A percentile compares a stretch with the other conserved stretches of the same genome.
Evolutionary conservation across 1,140 invertebrate genomes (phyloP).

Genomic region (Neoseiulus cucumeris): DNA sequence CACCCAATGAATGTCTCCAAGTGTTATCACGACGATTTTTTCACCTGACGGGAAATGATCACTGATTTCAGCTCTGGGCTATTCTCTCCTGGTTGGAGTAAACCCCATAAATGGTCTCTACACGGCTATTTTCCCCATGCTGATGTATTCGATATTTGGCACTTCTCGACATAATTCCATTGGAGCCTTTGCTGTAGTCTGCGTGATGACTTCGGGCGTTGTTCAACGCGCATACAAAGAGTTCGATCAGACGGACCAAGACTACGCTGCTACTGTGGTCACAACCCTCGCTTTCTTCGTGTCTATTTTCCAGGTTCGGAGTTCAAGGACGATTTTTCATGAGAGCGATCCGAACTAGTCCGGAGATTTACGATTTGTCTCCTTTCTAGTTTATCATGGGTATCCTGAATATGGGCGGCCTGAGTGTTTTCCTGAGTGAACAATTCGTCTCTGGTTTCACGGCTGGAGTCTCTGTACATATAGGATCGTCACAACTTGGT

Average conservation of each 20-base stretch:
- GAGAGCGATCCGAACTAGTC: neutral
- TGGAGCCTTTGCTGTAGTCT: slow-evolving; percentile 32
- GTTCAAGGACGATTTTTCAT: too few species aligned
- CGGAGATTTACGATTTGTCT: neutral
- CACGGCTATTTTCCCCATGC: slow-evolving; percentile 77
- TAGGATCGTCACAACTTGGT: slow-evolving; percentile 32
- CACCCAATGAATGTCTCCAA: neutral
- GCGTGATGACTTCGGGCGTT: neutral
- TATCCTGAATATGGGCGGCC: slow-evolving; percentile 27
- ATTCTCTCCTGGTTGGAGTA: slow-evolving; percentile 63
- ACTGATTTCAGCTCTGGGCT: slow-evolving; percentile 70
- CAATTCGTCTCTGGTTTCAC: slow-evolving; percentile 33
- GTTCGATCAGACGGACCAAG: neutral
- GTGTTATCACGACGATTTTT: too few species aligned
- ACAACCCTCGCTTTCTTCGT: neutral
- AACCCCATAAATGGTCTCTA: slow-evolving; percentile 74
- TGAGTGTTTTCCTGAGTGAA: slow-evolving; percentile 32
- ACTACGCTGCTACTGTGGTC: neutral
- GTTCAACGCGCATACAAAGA: neutral
- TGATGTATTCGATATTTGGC: slow-evolving; percentile 71
- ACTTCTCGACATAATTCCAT: slow-evolving; percentile 79
- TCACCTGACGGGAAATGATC: too few species aligned
- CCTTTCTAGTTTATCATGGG: slow-evolving; percentile 28
- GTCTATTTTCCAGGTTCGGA: neutral
- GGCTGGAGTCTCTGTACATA: slow-evolving; percentile 32